Evolutionary conservation across 2,113 vertebrate species (phyloP).

Genomic region (Catharus fuscescens): DNA sequence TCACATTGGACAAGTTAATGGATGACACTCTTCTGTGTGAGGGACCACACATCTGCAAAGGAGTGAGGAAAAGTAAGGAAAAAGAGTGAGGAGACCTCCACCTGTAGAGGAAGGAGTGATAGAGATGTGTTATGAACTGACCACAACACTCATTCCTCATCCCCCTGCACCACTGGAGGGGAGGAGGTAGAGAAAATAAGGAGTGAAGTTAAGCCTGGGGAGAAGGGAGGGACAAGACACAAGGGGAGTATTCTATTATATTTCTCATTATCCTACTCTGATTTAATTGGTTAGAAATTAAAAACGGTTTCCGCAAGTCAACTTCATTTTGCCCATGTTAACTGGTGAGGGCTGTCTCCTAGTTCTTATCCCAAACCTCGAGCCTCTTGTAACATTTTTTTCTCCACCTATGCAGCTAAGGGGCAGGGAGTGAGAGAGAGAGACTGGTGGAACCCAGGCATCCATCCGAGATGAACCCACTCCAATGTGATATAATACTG

Average conservation of each 20-base stretch:
- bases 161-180: neutral
- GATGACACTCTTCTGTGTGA: neutral
- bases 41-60: neutral
- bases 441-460: neutral
- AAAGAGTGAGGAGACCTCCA: neutral
- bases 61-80: neutral
- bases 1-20: neutral
- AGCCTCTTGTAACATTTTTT: neutral
- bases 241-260: neutral
- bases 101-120: fast-evolving
- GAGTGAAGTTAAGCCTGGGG: neutral
- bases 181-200: neutral
- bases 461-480: neutral
- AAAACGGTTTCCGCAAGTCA: neutral
- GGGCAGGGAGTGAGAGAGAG: no score
- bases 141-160: neutral
- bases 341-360: neutral
- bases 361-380: fast-evolving
- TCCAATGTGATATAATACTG: neutral
- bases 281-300: neutral
- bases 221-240: neutral
- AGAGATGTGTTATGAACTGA: neutral
- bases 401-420: neutral
- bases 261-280: neutral
- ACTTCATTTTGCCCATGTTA: neutral